Evolutionary conservation across 2,888 invertebrate genomes (phyloP), one percentile per base, ranked within the genome.

Genomic region (Margaritifera margaritifera): DNA sequence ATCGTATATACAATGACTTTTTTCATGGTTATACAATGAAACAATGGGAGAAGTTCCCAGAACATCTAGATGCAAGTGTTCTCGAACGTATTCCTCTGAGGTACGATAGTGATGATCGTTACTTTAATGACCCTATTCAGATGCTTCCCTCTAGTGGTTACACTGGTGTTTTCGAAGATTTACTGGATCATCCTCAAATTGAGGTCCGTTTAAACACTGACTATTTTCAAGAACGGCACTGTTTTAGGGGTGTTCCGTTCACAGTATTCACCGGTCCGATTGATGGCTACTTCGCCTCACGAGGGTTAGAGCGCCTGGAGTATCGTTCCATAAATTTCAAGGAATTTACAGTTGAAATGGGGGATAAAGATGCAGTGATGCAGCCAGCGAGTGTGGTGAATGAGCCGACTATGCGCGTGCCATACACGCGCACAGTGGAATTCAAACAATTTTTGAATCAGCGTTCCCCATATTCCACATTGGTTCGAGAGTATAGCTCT

Each of bases 21-120:
- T 61, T 66, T 42, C 51, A 58, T 19, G 6, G 50, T 52, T 66
- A 66, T 42, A 66, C 66, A 18, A 59, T 60, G 8, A 66, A 66
- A 66, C 66, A 66, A 60, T 66, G 66, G 66, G 54, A 53, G 4
- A 66, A 54, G 51, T 66, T 53, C 24, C 66, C 66, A 60, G 60
- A 66, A n/a, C 42, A 55, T 2, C 52, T 66, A 18, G 61, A 66
- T 60, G 54, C 66, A 11, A 22, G 24, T n/a, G 66, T 66, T n/a
- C 61, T 66, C n/a, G 66, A 58, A 4, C 50, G 66, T 27, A 66
- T 66, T 6, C 61, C 66, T 6, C n/a, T 66, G 11, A 24, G 66
- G 50, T 53, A 58, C 20, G 50, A 54, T 18, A 54, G 53, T 61
- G 66, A 66, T 66, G 60, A 60, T 5, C 66, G 66, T n/a, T 66